A percentile compares a stretch with the other conserved stretches of the same genome.
These are phyloP conservation scores for Epinephelus lanceolatus DNA, from an alignment of 2,113 vertebrate species.

Conservation along the genomic window DNA sequence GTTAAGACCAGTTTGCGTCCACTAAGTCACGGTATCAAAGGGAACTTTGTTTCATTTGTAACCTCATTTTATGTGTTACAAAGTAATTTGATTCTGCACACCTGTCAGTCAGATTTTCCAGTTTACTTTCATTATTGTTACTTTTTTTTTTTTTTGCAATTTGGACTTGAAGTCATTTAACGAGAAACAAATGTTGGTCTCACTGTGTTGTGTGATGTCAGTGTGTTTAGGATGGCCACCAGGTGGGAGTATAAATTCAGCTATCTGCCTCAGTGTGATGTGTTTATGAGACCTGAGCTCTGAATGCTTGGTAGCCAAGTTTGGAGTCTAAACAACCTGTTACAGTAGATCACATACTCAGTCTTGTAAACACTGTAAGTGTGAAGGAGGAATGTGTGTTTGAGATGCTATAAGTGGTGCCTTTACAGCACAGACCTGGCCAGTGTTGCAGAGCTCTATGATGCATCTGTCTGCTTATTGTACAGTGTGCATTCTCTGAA, in stretches of 20 bases:
- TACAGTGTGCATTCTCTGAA: slow-evolving; percentile 45
- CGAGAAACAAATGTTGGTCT: not conserved
- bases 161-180: not conserved
- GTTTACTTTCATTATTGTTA: not conserved
- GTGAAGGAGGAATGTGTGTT: slow-evolving; percentile 39
- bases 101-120: not conserved
- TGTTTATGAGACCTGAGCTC: slow-evolving; percentile 52
- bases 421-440: slow-evolving; percentile 13
- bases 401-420: slow-evolving; percentile 34
- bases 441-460: slow-evolving; percentile 7
- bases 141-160: not conserved
- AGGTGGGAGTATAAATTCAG: slow-evolving; percentile 67
- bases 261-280: not conserved
- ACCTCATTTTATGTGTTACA: not conserved
- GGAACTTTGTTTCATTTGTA: not conserved
- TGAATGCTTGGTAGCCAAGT: slow-evolving; percentile 45
- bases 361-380: slow-evolving; percentile 55
- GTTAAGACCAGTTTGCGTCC: not conserved
- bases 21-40: not conserved
- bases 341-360: slow-evolving; percentile 57
- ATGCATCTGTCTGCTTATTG: slow-evolving; percentile 47
- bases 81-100: not conserved
- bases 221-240: slow-evolving; percentile 48
- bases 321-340: slow-evolving; percentile 77
- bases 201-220: not conserved